These are phyloP conservation scores for Eubucco bourcierii DNA, from an alignment of 2,113 vertebrate species.

Conservation along the genomic window DNA sequence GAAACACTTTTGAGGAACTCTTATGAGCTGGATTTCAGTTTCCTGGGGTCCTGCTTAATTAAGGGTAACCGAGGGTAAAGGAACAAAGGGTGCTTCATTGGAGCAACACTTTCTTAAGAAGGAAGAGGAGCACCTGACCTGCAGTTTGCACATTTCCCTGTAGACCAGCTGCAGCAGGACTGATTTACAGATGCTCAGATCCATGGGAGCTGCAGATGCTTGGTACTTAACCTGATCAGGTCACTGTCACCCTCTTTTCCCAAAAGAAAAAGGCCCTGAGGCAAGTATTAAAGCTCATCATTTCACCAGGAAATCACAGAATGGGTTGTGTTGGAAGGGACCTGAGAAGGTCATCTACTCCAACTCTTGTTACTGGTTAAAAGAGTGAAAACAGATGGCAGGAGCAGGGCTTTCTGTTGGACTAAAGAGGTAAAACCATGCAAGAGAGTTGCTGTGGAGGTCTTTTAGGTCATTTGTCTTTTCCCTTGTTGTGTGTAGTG, in stretches of 20 bases:
- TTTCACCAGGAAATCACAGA: neutral
- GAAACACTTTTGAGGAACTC: conserved; percentile 57
- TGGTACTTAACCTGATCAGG: conserved; percentile 12
- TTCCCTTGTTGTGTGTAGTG: neutral
- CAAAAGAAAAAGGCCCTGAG: neutral
- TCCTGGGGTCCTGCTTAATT: conserved; percentile 59
- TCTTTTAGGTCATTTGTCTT: neutral
- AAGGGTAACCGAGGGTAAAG: conserved; percentile 57
- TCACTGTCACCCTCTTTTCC: conserved; percentile 32
- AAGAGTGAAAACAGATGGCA: neutral
- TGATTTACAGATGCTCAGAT: conserved; percentile 33
- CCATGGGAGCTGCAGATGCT: neutral
- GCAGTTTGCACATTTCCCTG: conserved; percentile 28
- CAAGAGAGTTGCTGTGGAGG: neutral
- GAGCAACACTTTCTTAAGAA: conserved; percentile 33
- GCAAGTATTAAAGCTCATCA: neutral
- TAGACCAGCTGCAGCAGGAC: conserved; percentile 24
- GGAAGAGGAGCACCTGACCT: conserved; percentile 42
- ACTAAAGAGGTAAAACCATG: neutral
- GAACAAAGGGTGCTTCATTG: conserved; percentile 52
- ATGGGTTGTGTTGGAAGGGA: no score
- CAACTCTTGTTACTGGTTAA: neutral
- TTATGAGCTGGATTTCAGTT: conserved; percentile 56
- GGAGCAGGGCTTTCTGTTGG: neutral
- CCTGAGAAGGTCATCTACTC: neutral